Percentiles rank a stretch among this genome's conserved stretches.
These are phyloP conservation scores for Chrysolina haemoptera DNA, from an alignment of 2,888 invertebrate species.

Conservation along the genomic window DNA sequence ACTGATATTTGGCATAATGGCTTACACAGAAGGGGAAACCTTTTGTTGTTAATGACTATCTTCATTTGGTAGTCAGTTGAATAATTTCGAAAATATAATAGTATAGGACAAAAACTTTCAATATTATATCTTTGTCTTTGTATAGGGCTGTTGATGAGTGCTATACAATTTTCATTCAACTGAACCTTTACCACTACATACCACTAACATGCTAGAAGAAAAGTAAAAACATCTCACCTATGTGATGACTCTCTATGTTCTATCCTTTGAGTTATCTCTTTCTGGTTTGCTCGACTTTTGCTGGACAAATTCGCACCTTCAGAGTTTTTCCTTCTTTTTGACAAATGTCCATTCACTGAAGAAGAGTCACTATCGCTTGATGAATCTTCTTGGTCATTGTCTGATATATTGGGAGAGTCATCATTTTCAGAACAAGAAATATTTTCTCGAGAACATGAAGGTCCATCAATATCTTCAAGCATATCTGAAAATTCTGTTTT, in stretches of 20 bases:
- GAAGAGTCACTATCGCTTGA: slow-evolving; percentile 5
- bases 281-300: background rate
- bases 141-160: no score
- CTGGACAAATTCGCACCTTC: background rate
- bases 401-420: background rate
- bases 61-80: no score
- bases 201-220: background rate
- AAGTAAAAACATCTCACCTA: background rate
- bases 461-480: background rate
- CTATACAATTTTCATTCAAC: no score
- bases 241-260: background rate
- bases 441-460: background rate
- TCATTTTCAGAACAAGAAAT: background rate
- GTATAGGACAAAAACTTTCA: no score
- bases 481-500: background rate
- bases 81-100: no score
- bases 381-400: background rate
- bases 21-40: no score
- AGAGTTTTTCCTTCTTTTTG: no score
- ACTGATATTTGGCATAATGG: no score
- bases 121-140: no score
- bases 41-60: no score
- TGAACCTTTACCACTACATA: no score
- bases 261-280: background rate
- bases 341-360: background rate